Evolutionary conservation across 2,888 invertebrate species (phyloP), one percentile per base, ranked within the genome.

Genomic region (Empis stercorea): DNA sequence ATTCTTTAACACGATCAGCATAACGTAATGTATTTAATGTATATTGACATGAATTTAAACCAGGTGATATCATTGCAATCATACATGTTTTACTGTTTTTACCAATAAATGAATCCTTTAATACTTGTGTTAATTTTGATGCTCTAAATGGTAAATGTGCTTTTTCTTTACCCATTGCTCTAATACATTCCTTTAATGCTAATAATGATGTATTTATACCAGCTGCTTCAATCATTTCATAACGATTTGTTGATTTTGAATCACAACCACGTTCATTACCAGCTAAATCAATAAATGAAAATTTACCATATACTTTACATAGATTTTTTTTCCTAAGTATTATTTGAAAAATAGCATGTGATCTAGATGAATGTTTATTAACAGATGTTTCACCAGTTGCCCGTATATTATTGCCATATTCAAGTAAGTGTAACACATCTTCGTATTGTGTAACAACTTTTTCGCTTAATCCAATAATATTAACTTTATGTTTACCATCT

Each of bases 61-160:
- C 92, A 17, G 95, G 95, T 47, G 92, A 93, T 58, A 96, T 88
- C 92, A 94, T 96, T 46, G 95, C 93, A 67, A 96, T 93, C 95
- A 96, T 96, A 72, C 95, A 96, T 20, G 94, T 95, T 65, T 84
- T 81, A 15, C 92, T 89, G 71, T 94, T 94, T 66, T 92, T 88
- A 34, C 94, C 94, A 60, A 95, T 92, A 72, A 96, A 96, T 42
- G 89, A 89, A 74, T 96, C 95, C 56, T 92, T 77, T 49, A 96
- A 73, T 52, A 96, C 94, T 65, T 84, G 86, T 20, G 94, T 95
- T 46, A 95, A 74, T 71, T 95, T 95, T 62, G 91, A 92, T 48
- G 91, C 93, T 59, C 96, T 76, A 75, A 96, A 96, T 23, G 96
- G 95, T 56, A 95, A 73, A 71, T 96, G 94, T 55, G 87, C 85